Evolutionary conservation across 2,888 invertebrate genomes (phyloP), one percentile per base, ranked within the genome.

Genomic region (Ochropacha duplaris): DNA sequence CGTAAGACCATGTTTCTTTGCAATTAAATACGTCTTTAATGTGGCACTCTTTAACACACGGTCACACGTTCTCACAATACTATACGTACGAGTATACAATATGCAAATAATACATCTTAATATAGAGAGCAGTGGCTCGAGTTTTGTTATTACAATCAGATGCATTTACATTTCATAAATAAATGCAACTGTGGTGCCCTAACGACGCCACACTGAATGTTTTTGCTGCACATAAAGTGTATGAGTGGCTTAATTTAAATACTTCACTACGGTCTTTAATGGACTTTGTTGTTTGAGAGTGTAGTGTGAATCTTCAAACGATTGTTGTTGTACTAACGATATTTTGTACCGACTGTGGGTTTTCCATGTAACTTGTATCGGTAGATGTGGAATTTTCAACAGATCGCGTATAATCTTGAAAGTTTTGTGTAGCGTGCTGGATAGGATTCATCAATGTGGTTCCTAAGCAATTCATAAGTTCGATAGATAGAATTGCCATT

Each of bases 81-180:
- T 34, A 52, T 52, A 52, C 14, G 52, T 31, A 31, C 31, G 31
- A 44, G 44, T 44, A 83, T 81, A 78, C 85, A 72, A 75, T 87
- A 93, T 93, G 93, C 90, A 90, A 93, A 93, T 93, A 87, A 75
- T 86, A 93, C 93, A 93, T 93, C 93, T 93, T 92, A 93, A 93
- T 93, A 92, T 90, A 92, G 90, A 86, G 87, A 81, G 84, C 87
- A 84, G 84, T 85, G 85, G 83, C 85, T 81, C 77, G 81, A 83
- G 90, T 92, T 93, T 93, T 92, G 92, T 92, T 93, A 92, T 93
- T 93, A 92, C 92, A 93, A 93, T 91, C 92, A 90, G 87, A 86
- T 84, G 84, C 79, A 93, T 93, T 93, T 93, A 91, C 93, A 93
- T 93, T 92, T 93, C 92, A 92, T 92, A 92, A 92, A 92, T 93